phyloP scores from a whole-genome alignment of 2,888 invertebrate species.

The Chromoteleia sp. region DNA sequence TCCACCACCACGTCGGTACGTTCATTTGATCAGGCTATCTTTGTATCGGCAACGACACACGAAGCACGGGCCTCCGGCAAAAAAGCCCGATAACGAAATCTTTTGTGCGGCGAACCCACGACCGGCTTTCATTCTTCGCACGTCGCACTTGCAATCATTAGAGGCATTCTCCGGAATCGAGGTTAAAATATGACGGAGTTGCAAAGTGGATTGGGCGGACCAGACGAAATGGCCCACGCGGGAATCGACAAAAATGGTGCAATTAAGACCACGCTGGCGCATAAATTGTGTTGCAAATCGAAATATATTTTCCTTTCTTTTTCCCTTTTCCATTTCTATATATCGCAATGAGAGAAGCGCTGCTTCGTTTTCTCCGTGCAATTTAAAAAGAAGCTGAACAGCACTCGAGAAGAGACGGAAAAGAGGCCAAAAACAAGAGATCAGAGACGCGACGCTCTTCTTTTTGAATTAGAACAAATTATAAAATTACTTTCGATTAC shows the following conservation, averaged over 20 bases:
- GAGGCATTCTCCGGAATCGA: constrained; percentile 43
- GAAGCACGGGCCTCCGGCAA: constrained; percentile 2
- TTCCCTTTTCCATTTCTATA: not conserved
- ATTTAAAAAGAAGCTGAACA: too few species aligned
- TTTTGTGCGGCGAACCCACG: constrained; percentile 13
- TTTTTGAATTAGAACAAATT: too few species aligned
- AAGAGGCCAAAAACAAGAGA: too few species aligned
- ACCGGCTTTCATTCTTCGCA: constrained; percentile 36
- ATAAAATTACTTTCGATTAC: too few species aligned
- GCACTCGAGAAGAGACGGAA: too few species aligned
- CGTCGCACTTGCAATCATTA: constrained; percentile 52
- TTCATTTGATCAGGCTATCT: constrained; percentile 31
- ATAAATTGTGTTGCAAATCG: not conserved
- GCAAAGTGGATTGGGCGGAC: constrained; percentile 30
- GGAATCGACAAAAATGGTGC: constrained; percentile 27
- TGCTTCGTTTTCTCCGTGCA: too few species aligned
- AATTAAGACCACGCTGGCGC: constrained; percentile 20
- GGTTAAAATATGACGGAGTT: constrained; percentile 41
- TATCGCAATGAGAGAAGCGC: not conserved
- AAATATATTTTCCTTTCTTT: constrained; percentile 1
- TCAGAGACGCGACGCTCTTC: too few species aligned
- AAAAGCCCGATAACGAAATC: constrained; percentile 27
- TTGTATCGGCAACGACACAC: constrained; percentile 28
- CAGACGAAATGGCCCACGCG: constrained; percentile 35
- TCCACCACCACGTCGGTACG: not conserved